These are phyloP conservation scores for Apodemia zela DNA, from an alignment of 2,888 invertebrate species.

Conservation along the genomic window DNA sequence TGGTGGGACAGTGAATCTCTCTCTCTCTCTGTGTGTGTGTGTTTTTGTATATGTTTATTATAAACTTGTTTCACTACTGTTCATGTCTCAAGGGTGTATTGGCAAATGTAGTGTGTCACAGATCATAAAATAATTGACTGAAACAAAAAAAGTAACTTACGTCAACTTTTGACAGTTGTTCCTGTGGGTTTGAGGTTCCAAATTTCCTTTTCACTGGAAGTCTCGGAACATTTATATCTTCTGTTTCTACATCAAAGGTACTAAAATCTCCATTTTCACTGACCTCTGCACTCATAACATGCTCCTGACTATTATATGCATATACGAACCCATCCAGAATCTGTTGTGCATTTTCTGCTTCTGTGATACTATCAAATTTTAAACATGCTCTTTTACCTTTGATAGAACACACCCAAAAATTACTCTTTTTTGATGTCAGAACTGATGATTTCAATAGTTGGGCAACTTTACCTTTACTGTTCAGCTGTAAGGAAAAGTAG, in stretches of 20 bases:
- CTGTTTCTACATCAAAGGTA: neutral
- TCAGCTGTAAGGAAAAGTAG: neutral
- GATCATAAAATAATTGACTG: neutral
- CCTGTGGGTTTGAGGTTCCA: neutral
- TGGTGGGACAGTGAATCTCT: no score
- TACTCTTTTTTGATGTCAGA: neutral
- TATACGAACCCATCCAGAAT: neutral
- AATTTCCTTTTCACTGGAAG: neutral
- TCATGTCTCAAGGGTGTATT: no score
- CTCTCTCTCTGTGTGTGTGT: no score
- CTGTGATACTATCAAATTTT: neutral
- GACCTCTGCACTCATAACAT: neutral
- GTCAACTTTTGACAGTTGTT: neutral
- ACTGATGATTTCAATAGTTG: constrained; percentile 2
- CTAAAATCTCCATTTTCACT: neutral
- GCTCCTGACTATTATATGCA: neutral
- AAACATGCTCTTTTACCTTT: neutral
- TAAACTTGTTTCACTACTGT: no score
- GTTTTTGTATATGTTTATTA: no score
- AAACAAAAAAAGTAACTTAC: neutral
- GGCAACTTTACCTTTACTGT: neutral
- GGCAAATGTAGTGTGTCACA: no score
- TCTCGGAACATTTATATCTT: neutral
- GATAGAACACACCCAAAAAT: neutral
- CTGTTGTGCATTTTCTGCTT: constrained; percentile 10